phyloP scores from a whole-genome alignment of 2,888 invertebrate species.

The Homarus gammarus region DNA sequence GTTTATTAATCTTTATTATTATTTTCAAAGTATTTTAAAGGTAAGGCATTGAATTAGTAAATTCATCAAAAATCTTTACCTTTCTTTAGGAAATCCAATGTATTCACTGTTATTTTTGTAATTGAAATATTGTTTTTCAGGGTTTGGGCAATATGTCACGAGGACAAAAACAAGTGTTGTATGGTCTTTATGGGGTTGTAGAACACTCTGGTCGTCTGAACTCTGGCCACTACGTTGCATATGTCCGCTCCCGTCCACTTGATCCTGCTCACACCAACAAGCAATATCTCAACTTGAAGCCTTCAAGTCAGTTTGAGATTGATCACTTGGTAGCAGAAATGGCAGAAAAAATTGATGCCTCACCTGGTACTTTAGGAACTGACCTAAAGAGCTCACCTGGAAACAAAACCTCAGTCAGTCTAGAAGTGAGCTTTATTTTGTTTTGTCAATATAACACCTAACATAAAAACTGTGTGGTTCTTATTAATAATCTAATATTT shows the following conservation, averaged over 20 bases:
- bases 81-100: not conserved
- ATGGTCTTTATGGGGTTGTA: slow-evolving; percentile 96
- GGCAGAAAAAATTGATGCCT: slow-evolving; percentile 59
- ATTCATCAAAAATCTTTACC: not conserved
- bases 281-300: slow-evolving; percentile 63
- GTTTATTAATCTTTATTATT: not conserved
- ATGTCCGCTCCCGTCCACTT: slow-evolving; percentile 87
- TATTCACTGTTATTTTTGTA: too few relatives aligned
- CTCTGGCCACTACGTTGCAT: slow-evolving; percentile 95
- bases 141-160: slow-evolving; percentile 59
- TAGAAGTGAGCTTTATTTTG: slow-evolving; percentile 21
- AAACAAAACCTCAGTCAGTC: slow-evolving; percentile 33
- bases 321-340: slow-evolving; percentile 67
- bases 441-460: not conserved
- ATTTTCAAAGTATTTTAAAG: not conserved
- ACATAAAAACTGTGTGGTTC: too few relatives aligned
- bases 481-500: too few relatives aligned
- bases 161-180: slow-evolving; percentile 83
- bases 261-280: slow-evolving; percentile 60
- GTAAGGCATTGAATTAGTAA: too few relatives aligned
- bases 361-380: slow-evolving; percentile 38
- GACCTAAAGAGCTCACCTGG: slow-evolving; percentile 30
- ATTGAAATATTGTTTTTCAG: slow-evolving; percentile 59
- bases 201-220: slow-evolving; percentile 95
- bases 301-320: slow-evolving; percentile 69